phyloP scores from a whole-genome alignment of 92 coral and sea anemone species.

The Pocillopora grandis region DNA sequence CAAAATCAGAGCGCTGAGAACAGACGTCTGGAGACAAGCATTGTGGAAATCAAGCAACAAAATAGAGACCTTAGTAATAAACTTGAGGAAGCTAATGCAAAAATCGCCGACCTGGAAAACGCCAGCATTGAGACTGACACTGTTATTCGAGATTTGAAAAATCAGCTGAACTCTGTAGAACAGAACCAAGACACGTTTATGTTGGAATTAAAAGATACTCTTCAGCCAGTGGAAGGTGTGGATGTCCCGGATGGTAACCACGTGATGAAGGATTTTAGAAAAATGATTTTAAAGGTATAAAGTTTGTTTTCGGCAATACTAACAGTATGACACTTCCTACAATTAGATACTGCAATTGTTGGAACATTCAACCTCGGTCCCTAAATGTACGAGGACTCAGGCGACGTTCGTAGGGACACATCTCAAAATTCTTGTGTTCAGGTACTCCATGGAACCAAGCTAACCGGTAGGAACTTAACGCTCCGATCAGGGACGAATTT shows the following conservation, averaged over 20 bases:
- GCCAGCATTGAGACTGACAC: slow-evolving; percentile 4
- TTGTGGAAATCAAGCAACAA: slow-evolving; percentile 69
- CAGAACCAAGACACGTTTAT: background rate
- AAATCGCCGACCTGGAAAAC: slow-evolving; percentile 26
- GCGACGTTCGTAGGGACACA: too few relatives aligned
- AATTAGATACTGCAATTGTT: too few relatives aligned
- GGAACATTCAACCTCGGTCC: too few relatives aligned
- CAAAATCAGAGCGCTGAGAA: slow-evolving; percentile 83
- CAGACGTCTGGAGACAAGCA: slow-evolving; percentile 67
- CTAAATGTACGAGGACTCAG: background rate
- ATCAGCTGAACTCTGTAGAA: slow-evolving; percentile 12
- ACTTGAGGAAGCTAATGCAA: slow-evolving; percentile 44
- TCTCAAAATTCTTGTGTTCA: too few relatives aligned
- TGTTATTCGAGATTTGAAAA: slow-evolving; percentile 6
- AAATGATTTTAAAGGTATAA: slow-evolving; percentile 37
- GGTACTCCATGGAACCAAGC: too few relatives aligned
- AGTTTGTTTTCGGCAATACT: too few relatives aligned
- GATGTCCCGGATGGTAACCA: slow-evolving; percentile 27
- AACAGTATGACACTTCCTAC: too few relatives aligned
- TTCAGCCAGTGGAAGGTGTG: background rate
- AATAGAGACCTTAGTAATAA: slow-evolving; percentile 58
- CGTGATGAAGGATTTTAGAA: slow-evolving; percentile 34
- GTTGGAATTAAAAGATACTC: background rate
- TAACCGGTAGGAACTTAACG: too few relatives aligned
- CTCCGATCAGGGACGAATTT: too few relatives aligned